These are phyloP conservation scores for Cololabis saira DNA, from an alignment of 2,113 vertebrate species.

Conservation along the genomic window DNA sequence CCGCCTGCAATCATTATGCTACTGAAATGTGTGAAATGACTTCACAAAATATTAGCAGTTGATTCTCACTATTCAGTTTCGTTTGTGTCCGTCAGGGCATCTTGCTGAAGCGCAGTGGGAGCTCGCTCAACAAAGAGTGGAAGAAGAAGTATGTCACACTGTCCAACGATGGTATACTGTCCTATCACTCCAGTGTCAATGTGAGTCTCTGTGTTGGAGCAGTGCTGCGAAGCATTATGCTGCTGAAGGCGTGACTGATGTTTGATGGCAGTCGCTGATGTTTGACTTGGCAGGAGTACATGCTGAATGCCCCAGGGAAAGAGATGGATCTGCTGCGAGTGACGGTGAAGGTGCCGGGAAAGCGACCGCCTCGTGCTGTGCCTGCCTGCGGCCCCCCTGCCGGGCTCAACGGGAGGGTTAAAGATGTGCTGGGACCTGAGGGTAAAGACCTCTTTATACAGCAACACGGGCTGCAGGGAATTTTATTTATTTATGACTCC, in stretches of 20 bases:
- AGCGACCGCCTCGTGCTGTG: constrained; percentile 90
- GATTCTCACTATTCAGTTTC: constrained; percentile 37
- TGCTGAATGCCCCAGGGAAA: constrained; percentile 93
- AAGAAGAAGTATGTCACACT: constrained; percentile 97
- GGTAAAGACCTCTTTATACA: constrained; percentile 49
- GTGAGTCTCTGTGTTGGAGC: constrained; percentile 74
- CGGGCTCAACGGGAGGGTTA: constrained; percentile 90
- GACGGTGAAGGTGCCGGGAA: constrained; percentile 96
- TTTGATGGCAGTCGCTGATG: constrained; percentile 25
- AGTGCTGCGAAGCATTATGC: not conserved
- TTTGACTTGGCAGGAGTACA: constrained; percentile 86
- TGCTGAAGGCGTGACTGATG: constrained; percentile 16
- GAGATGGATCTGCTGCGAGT: constrained; percentile 95
- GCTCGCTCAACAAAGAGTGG: constrained; percentile 98
- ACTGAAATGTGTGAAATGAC: constrained; percentile 34
- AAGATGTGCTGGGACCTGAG: constrained; percentile 84
- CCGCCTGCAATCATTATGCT: constrained; percentile 23
- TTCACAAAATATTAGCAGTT: constrained; percentile 24
- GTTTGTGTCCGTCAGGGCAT: constrained; percentile 85
- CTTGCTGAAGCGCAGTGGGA: constrained; percentile 93
- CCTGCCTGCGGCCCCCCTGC: constrained; percentile 85
- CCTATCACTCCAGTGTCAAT: constrained; percentile 94
- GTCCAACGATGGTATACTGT: constrained; percentile 91
- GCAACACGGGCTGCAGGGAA: not conserved
- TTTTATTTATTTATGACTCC: not conserved